phyloP scores from a whole-genome alignment of 2,888 invertebrate genomes.

The Dione vanillae region DNA sequence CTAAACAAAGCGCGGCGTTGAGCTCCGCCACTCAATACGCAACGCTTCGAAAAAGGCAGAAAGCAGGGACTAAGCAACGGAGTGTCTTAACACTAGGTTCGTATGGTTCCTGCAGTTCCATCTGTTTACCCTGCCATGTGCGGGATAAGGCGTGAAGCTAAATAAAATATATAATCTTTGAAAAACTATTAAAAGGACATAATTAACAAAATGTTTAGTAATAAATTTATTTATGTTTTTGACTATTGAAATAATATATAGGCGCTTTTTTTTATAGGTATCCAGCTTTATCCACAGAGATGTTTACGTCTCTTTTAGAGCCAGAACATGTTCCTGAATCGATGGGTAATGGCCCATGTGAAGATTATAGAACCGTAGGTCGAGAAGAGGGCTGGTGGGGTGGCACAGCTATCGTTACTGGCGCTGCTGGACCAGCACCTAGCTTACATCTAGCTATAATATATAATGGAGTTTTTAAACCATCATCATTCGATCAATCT shows the following conservation, averaged over 20 bases:
- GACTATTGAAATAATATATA: neutral
- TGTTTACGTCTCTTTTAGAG: conserved; percentile 90
- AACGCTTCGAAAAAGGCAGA: no score
- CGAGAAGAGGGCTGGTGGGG: conserved; percentile 91
- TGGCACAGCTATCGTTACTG: conserved; percentile 94
- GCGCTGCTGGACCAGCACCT: conserved; percentile 90
- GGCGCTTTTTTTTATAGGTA: conserved; percentile 72
- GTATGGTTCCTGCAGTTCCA: no score
- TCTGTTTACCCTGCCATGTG: no score
- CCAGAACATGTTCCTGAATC: conserved; percentile 88
- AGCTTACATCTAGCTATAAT: conserved; percentile 91
- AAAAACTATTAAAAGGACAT: neutral
- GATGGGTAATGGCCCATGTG: conserved; percentile 80
- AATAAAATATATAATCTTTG: no score
- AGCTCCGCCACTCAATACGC: no score
- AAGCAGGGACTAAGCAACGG: no score
- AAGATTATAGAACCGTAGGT: conserved; percentile 75
- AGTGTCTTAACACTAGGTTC: no score
- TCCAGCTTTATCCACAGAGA: conserved; percentile 90
- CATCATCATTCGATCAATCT: conserved; percentile 86
- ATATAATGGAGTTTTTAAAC: conserved; percentile 91
- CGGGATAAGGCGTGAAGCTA: no score
- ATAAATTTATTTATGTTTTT: no score
- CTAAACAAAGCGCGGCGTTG: no score
- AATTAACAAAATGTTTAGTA: neutral